These are phyloP conservation scores for Clunio marinus DNA, from an alignment of 2,888 invertebrate species.

Conservation along the genomic window DNA sequence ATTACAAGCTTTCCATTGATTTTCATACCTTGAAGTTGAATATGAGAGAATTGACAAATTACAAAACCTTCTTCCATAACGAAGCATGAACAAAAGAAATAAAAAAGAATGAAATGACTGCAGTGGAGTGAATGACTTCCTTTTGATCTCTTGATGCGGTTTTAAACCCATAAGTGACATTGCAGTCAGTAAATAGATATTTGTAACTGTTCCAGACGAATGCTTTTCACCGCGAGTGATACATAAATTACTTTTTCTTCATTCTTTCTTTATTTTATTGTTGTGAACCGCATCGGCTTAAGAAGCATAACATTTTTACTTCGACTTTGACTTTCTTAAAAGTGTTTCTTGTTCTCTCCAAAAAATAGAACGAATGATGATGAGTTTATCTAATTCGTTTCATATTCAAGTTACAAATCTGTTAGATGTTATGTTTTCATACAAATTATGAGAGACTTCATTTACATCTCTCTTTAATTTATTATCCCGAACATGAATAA, in stretches of 20 bases:
- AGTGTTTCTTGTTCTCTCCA: no score
- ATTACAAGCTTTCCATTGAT: background rate
- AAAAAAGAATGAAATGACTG: background rate
- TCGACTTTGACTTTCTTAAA: no score
- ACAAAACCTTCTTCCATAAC: background rate
- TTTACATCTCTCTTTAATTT: background rate
- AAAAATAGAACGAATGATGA: background rate
- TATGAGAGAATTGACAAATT: conserved; percentile 1
- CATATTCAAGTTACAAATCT: background rate
- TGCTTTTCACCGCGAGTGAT: conserved; percentile 6
- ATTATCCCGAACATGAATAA: background rate
- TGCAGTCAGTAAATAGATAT: background rate
- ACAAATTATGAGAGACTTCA: conserved; percentile 3
- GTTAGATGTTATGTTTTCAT: background rate
- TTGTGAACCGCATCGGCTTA: background rate
- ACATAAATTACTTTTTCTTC: conserved; percentile 13
- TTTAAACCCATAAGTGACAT: background rate
- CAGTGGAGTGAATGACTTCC: background rate
- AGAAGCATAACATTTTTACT: no score
- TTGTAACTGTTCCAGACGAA: background rate
- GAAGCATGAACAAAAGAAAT: background rate
- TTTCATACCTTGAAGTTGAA: no score
- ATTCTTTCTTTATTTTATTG: no score
- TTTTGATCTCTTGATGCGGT: background rate
- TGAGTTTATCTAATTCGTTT: background rate